These are phyloP conservation scores for Prionailurus viverrinus DNA, from an alignment of 2,113 vertebrate genomes.

Conservation along the genomic window DNA sequence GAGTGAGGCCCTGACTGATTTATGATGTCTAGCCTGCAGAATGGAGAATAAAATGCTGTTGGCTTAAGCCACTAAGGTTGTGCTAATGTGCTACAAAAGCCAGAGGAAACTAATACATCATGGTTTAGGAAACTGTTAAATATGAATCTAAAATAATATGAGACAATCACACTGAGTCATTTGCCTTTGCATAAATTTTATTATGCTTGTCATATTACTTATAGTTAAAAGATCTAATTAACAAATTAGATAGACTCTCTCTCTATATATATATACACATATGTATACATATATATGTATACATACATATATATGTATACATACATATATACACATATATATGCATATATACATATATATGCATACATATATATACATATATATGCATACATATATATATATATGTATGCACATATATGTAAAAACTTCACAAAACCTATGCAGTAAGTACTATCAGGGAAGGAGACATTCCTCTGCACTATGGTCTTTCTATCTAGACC, in stretches of 20 bases:
- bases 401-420: neutral
- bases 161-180: neutral
- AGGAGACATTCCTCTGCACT: too few relatives aligned
- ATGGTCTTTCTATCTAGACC: too few relatives aligned
- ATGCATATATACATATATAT: neutral
- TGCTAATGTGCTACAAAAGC: neutral
- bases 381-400: neutral
- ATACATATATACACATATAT: neutral
- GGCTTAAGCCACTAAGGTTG: neutral
- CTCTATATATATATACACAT: neutral
- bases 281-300: neutral
- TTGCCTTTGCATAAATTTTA: constrained; percentile 18
- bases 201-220: neutral
- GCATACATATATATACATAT: neutral
- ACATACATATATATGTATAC: neutral
- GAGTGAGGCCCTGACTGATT: neutral
- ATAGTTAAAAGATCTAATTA: neutral
- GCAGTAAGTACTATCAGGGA: neutral
- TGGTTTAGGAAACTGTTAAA: neutral
- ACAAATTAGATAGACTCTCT: neutral
- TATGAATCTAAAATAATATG: neutral
- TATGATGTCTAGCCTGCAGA: neutral
- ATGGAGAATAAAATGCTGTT: neutral
- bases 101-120: neutral
- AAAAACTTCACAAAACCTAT: neutral